A percentile compares a stretch with the other conserved stretches of the same genome.
Conservation (phyloP, 2,888 invertebrate genomes). For the Ormia ochracea region DNA sequence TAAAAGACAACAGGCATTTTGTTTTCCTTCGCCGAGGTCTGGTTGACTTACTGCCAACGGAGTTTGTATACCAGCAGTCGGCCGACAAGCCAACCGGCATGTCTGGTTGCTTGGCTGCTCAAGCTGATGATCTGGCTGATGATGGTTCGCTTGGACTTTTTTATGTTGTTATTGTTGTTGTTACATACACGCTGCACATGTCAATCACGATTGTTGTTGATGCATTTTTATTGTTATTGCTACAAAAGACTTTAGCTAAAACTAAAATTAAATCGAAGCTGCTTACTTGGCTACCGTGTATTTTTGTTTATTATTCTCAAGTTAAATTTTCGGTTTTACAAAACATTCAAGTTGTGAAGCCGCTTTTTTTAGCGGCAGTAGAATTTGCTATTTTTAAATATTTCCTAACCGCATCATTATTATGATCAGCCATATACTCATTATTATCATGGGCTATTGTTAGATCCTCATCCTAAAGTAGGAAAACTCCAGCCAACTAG, state of each 20-base stretch:
- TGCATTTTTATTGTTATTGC: constrained; percentile 65
- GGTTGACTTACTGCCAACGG: constrained; percentile 42
- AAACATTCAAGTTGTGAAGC: background rate
- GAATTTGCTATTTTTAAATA: constrained; percentile 45
- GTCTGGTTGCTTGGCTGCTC: constrained; percentile 1
- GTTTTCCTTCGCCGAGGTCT: constrained; percentile 22
- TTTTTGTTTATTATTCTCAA: background rate
- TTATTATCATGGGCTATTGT: constrained; percentile 14
- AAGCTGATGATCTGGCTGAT: constrained; percentile 20
- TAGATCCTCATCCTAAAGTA: constrained; percentile 24
- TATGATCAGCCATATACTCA: constrained; percentile 4
- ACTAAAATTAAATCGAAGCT: constrained; percentile 39
- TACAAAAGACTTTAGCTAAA: constrained; percentile 50
- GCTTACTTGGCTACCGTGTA: constrained; percentile 45
- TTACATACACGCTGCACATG: constrained; percentile 60
- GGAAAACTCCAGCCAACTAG: background rate
- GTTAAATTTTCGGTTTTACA: constrained; percentile 1
- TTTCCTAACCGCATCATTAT: constrained; percentile 48
- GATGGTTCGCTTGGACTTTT: constrained; percentile 40
- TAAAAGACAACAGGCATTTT: constrained; percentile 44
- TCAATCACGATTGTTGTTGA: constrained; percentile 65
- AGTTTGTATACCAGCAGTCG: background rate
- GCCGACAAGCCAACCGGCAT: background rate
- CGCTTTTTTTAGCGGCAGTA: constrained; percentile 26
- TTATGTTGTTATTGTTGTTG: constrained; percentile 24